phyloP scores from a whole-genome alignment of 1,140 invertebrate genomes.

The Zaprionus gabonicus region DNA sequence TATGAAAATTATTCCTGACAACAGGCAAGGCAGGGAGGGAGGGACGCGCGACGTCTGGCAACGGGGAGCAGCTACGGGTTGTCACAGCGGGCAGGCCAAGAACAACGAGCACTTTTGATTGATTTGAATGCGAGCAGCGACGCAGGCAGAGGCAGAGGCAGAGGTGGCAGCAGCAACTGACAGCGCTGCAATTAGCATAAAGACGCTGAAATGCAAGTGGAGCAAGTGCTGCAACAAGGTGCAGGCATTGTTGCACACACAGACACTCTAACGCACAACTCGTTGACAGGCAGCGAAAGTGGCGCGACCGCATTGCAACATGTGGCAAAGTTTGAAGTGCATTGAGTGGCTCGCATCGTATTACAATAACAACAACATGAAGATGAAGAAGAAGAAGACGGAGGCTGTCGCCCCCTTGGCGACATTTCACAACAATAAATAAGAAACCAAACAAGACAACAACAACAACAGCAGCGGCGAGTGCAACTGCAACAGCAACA shows the following conservation, averaged over 20 bases:
- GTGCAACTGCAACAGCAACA: constrained; percentile 18
- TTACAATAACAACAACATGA: constrained; percentile 44
- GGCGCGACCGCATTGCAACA: constrained; percentile 39
- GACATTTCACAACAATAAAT: constrained; percentile 76
- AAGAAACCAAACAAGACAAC: constrained; percentile 33
- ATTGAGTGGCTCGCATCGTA: constrained; percentile 54
- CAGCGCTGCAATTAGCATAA: constrained; percentile 72
- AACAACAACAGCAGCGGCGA: constrained; percentile 14
- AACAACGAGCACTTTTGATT: constrained; percentile 72
- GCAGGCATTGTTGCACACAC: constrained; percentile 51
- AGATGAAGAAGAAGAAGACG: not conserved
- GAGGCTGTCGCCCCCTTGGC: constrained; percentile 33
- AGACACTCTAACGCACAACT: not conserved
- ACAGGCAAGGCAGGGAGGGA: not conserved
- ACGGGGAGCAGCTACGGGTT: constrained; percentile 26
- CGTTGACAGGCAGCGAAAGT: constrained; percentile 60
- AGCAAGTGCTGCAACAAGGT: constrained; percentile 72
- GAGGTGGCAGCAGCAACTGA: constrained; percentile 1
- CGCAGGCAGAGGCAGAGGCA: constrained; percentile 14
- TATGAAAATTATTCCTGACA: constrained; percentile 59
- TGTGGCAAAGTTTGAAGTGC: constrained; percentile 37
- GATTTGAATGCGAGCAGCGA: constrained; percentile 62
- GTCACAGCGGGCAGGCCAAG: constrained; percentile 59
- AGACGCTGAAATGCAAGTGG: constrained; percentile 74
- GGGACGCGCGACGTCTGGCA: constrained; percentile 14